A percentile compares a stretch with the other conserved stretches of the same genome.
Conservation (phyloP, 2,797 vertebrate genomes). For the Rhincodon typus region DNA sequence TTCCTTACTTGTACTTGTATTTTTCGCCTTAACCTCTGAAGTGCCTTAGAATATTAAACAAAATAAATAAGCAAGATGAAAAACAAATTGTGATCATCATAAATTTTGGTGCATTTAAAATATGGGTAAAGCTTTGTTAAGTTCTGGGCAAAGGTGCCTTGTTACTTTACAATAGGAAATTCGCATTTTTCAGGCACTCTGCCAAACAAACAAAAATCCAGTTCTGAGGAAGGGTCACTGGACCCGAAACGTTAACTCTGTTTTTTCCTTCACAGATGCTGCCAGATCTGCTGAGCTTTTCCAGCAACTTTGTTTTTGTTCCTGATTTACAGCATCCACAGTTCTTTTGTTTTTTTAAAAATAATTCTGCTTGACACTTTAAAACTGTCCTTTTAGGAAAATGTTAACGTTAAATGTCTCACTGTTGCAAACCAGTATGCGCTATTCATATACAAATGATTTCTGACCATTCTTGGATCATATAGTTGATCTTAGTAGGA, state of each 20-base stretch:
- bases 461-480: slow-evolving; percentile 5
- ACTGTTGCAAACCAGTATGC: background rate
- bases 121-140: background rate
- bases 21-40: background rate
- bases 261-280: too few relatives aligned
- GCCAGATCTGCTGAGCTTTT: too few relatives aligned
- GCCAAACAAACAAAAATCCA: too few relatives aligned
- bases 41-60: background rate
- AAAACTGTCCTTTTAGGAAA: background rate
- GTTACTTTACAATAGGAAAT: background rate
- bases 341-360: too few relatives aligned
- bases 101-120: background rate
- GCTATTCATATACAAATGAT: background rate
- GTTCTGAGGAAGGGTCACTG: too few relatives aligned
- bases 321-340: too few relatives aligned
- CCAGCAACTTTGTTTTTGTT: too few relatives aligned
- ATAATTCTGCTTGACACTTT: background rate
- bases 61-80: background rate
- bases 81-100: background rate
- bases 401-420: background rate
- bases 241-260: too few relatives aligned
- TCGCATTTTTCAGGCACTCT: background rate
- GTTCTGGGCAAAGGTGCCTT: background rate
- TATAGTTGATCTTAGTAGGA: too few relatives aligned
- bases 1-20: background rate